A percentile compares a stretch with the other conserved stretches of the same genome.
Conservation (phyloP, 2,113 vertebrate genomes). For the Eptesicus fuscus region DNA sequence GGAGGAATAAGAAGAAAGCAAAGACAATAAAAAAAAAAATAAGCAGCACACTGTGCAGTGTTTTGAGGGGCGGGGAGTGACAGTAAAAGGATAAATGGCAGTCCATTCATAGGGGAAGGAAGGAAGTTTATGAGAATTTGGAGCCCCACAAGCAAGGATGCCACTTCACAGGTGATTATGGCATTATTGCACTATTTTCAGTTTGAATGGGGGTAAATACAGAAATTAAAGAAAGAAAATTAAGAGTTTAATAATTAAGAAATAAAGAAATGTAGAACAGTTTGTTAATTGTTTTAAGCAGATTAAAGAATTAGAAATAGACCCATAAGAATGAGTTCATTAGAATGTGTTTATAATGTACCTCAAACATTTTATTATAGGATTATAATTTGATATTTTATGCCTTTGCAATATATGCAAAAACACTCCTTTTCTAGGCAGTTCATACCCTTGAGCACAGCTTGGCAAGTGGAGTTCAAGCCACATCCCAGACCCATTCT, state of each 20-base stretch:
- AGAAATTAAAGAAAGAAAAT: neutral
- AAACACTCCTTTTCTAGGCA: neutral
- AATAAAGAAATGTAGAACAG: neutral
- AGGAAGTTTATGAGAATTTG: neutral
- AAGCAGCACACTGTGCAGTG: neutral
- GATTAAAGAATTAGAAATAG: neutral
- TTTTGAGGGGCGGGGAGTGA: neutral
- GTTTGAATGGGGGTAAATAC: neutral
- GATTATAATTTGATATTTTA: neutral
- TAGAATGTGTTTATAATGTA: neutral
- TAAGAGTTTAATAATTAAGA: too few relatives aligned
- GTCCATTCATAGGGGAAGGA: neutral
- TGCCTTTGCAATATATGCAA: neutral
- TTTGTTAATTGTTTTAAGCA: neutral
- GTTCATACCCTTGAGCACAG: neutral
- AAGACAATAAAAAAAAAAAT: neutral
- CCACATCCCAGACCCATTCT: neutral
- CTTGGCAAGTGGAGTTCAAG: neutral
- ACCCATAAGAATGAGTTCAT: neutral
- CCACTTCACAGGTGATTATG: neutral
- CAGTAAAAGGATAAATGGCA: neutral
- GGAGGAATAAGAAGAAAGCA: neutral
- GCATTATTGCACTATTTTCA: neutral
- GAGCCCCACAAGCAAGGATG: neutral
- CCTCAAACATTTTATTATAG: neutral